Conservation (phyloP, 2,113 vertebrate species). For the Pedetes capensis region DNA sequence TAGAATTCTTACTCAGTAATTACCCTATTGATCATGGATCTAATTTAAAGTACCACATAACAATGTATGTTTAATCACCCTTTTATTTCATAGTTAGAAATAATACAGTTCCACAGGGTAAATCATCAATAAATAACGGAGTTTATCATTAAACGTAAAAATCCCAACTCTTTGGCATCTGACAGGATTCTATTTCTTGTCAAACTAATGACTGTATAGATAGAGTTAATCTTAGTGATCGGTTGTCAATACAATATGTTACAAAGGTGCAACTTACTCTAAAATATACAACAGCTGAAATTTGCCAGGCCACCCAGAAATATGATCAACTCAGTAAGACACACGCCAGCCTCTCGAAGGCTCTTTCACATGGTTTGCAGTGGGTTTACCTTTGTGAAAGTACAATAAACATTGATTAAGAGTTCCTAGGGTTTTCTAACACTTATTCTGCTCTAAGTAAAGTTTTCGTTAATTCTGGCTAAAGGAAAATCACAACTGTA, state of each 20-base stretch:
- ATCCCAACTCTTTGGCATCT: slow-evolving; percentile 84
- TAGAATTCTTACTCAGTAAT: slow-evolving; percentile 4
- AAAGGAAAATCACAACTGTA: slow-evolving; percentile 33
- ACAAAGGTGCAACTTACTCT: slow-evolving; percentile 77
- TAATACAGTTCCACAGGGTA: slow-evolving; percentile 79
- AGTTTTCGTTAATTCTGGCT: slow-evolving; percentile 61
- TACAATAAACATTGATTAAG: slow-evolving; percentile 41
- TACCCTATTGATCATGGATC: neutral
- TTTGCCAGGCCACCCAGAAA: slow-evolving; percentile 67
- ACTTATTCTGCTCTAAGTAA: slow-evolving; percentile 43
- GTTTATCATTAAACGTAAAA: slow-evolving; percentile 81
- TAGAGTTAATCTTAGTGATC: slow-evolving; percentile 79
- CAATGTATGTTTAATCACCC: slow-evolving; percentile 68
- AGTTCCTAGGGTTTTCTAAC: slow-evolving; percentile 61
- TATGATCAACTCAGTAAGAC: slow-evolving; percentile 56
- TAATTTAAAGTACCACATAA: slow-evolving; percentile 75
- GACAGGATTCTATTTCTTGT: slow-evolving; percentile 78
- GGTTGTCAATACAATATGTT: slow-evolving; percentile 77
- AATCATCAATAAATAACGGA: slow-evolving; percentile 81
- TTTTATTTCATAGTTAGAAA: slow-evolving; percentile 86
- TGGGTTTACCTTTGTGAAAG: slow-evolving; percentile 53
- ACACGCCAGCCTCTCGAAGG: neutral
- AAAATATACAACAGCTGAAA: slow-evolving; percentile 70
- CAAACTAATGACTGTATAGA: slow-evolving; percentile 80
- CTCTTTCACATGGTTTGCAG: slow-evolving; percentile 57